Evolutionary conservation across 2,797 vertebrate species (phyloP).

Genomic region (Eupleurogrammus muticus): DNA sequence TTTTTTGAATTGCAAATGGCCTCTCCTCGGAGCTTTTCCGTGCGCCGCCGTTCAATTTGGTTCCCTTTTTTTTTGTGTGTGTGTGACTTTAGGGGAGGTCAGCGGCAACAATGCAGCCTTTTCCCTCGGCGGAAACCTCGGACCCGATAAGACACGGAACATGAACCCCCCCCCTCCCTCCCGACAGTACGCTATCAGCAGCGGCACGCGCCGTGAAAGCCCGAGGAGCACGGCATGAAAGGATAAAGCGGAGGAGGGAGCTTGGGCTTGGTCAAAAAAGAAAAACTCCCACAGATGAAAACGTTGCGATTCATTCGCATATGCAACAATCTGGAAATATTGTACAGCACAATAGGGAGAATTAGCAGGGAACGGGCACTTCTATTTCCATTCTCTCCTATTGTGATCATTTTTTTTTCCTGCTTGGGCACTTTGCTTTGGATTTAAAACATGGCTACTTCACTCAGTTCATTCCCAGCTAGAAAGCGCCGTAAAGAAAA

Average conservation of each 20-base stretch:
- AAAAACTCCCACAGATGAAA: slow-evolving; percentile 59
- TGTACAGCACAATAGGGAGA: slow-evolving; percentile 41
- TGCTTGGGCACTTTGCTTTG: slow-evolving; percentile 17
- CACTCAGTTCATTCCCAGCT: slow-evolving; percentile 10
- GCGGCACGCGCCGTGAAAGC: slow-evolving; percentile 47
- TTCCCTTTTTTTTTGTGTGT: slow-evolving; percentile 61
- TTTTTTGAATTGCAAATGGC: slow-evolving; percentile 72
- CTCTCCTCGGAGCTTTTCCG: slow-evolving; percentile 61
- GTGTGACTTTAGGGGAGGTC: slow-evolving; percentile 74
- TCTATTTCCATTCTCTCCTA: slow-evolving; percentile 32
- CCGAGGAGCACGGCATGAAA: slow-evolving; percentile 39
- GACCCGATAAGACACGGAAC: slow-evolving; percentile 61
- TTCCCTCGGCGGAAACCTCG: slow-evolving; percentile 60
- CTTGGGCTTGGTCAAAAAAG: slow-evolving; percentile 28
- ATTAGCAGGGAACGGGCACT: slow-evolving; percentile 44
- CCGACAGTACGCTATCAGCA: slow-evolving; percentile 56
- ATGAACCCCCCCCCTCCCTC: too few species aligned
- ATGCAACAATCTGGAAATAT: slow-evolving; percentile 54
- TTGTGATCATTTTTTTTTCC: slow-evolving; percentile 25
- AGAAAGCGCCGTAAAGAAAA: slow-evolving; percentile 22
- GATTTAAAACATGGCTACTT: slow-evolving; percentile 24
- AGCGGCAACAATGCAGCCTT: slow-evolving; percentile 53
- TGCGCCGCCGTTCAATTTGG: slow-evolving; percentile 63
- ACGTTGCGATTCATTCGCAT: slow-evolving; percentile 51
- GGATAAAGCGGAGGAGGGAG: slow-evolving; percentile 60